A percentile compares a stretch with the other conserved stretches of the same genome.
Conservation (phyloP, 1,140 invertebrate genomes). For the Aphelenchoides fujianensis region DNA sequence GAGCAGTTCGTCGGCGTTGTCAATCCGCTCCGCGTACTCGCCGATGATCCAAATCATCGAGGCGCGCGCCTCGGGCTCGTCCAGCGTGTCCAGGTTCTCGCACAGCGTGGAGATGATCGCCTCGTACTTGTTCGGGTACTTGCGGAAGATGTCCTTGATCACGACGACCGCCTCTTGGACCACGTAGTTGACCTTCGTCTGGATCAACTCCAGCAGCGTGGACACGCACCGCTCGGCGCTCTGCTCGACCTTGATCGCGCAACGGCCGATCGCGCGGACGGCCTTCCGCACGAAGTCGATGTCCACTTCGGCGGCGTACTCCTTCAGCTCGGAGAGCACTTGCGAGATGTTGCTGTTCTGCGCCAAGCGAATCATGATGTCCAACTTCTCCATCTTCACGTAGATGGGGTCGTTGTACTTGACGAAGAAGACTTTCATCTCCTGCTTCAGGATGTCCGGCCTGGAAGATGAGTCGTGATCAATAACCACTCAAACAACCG, state of each 20-base stretch:
- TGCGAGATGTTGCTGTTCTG: constrained; percentile 97
- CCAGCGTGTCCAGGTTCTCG: constrained; percentile 96
- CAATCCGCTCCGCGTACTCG: constrained; percentile 96
- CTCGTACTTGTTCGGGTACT: constrained; percentile 99
- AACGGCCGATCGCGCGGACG: constrained; percentile 93
- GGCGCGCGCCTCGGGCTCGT: constrained; percentile 96
- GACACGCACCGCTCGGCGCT: constrained; percentile 97
- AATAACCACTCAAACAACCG: constrained; percentile 24
- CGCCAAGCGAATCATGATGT: constrained; percentile 98
- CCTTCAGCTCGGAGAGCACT: constrained; percentile 95
- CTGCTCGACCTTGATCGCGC: constrained; percentile 98
- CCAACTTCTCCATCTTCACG: constrained; percentile 96
- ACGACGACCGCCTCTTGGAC: constrained; percentile 99
- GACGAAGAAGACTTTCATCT: constrained; percentile 99
- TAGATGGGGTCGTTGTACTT: constrained; percentile 99
- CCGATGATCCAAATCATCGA: constrained; percentile 99
- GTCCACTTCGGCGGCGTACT: constrained; percentile 96
- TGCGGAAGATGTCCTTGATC: constrained; percentile 99
- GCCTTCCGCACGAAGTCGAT: constrained; percentile 99
- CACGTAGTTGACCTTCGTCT: constrained; percentile 99
- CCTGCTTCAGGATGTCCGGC: constrained; percentile 97
- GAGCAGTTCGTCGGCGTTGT: constrained; percentile 96
- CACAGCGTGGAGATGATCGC: constrained; percentile 98
- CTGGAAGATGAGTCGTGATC: constrained; percentile 63
- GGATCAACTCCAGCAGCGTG: constrained; percentile 95